A percentile compares a stretch with the other conserved stretches of the same genome.
Conservation (phyloP, 1,140 invertebrate species). For the Meloidogyne floridensis region DNA sequence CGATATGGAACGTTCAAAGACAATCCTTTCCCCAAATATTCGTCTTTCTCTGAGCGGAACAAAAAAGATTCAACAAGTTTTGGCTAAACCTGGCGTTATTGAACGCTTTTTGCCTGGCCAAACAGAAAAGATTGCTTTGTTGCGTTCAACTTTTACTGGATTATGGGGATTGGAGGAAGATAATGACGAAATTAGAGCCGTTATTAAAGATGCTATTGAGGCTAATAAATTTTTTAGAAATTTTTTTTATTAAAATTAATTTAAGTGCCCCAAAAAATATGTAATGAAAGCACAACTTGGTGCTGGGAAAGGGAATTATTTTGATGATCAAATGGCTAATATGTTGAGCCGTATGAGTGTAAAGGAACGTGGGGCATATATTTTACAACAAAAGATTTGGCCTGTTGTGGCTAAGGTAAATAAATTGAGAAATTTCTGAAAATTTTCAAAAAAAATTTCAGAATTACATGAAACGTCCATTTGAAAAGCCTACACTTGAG, state of each 20-base stretch:
- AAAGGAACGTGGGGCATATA: constrained; percentile 80
- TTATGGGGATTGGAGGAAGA: constrained; percentile 80
- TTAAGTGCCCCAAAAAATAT: constrained; percentile 79
- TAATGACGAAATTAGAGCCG: constrained; percentile 44
- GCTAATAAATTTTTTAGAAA: background rate
- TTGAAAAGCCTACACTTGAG: constrained; percentile 67
- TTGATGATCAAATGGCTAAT: constrained; percentile 77
- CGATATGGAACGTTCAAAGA: constrained; percentile 80
- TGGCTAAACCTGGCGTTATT: constrained; percentile 72
- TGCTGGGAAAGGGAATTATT: constrained; percentile 80
- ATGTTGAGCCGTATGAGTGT: constrained; percentile 73
- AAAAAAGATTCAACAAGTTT: constrained; percentile 70
- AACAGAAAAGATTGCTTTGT: constrained; percentile 69
- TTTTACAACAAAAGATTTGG: constrained; percentile 80
- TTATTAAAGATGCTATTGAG: constrained; percentile 39
- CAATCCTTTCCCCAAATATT: constrained; percentile 90
- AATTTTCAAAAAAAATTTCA: constrained; percentile 56
- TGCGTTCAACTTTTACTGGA: constrained; percentile 83
- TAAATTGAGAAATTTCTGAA: background rate
- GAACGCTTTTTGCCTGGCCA: constrained; percentile 72
- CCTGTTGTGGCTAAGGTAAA: constrained; percentile 54
- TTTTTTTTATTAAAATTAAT: constrained; percentile 74
- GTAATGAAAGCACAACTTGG: constrained; percentile 97
- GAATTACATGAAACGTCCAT: constrained; percentile 80
- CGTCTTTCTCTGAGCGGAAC: constrained; percentile 73